These are phyloP conservation scores for Eupsilia transversa DNA, from an alignment of 2,888 invertebrate species.

Conservation along the genomic window DNA sequence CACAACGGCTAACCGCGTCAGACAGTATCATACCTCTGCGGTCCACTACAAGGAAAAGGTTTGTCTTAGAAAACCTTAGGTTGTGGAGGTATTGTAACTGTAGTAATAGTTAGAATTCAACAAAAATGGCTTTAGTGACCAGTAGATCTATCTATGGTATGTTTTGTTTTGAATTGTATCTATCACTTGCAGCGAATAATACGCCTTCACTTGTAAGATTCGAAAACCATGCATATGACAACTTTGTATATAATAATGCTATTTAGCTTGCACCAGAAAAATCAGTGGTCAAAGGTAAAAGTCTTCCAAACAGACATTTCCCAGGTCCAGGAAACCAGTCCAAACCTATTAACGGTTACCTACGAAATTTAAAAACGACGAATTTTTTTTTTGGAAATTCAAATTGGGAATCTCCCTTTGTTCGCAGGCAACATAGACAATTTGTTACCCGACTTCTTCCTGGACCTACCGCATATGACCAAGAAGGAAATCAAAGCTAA, in stretches of 20 bases:
- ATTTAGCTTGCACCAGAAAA: constrained; percentile 2
- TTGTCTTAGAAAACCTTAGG: constrained; percentile 63
- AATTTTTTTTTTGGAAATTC: constrained; percentile 54
- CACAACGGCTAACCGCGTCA: constrained; percentile 63
- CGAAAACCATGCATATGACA: not conserved
- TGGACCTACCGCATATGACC: constrained; percentile 88
- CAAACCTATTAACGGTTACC: constrained; percentile 14
- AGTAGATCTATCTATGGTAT: not conserved
- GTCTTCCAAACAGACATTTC: constrained; percentile 2
- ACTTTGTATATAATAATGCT: constrained; percentile 13
- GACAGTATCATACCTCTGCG: constrained; percentile 84
- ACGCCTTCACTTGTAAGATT: not conserved
- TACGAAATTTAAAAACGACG: constrained; percentile 46
- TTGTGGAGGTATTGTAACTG: constrained; percentile 18
- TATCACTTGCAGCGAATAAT: constrained; percentile 7
- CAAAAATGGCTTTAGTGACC: not conserved
- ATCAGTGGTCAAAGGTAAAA: constrained; percentile 66
- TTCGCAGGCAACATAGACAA: constrained; percentile 91
- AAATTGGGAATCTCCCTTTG: constrained; percentile 77
- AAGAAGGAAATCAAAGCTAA: constrained; percentile 66
- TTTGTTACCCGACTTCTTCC: constrained; percentile 97
- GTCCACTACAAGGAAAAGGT: constrained; percentile 82
- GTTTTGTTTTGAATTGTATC: constrained; percentile 4
- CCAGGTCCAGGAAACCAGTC: constrained; percentile 59
- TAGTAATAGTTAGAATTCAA: constrained; percentile 13